These are phyloP conservation scores for Dryadula phaetusa DNA, from an alignment of 2,888 invertebrate genomes.

Conservation along the genomic window DNA sequence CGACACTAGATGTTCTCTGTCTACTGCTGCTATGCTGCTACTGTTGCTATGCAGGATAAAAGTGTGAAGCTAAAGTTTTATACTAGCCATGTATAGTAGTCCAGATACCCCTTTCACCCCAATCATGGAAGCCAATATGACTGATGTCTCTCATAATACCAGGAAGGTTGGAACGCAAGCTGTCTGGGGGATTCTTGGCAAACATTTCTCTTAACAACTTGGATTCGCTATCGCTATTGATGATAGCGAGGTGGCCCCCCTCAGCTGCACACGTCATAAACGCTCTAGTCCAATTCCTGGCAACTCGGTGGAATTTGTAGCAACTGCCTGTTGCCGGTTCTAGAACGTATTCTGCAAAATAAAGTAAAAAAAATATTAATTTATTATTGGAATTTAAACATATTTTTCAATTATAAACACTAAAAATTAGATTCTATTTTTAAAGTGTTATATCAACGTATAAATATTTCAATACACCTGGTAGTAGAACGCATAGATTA, in stretches of 20 bases:
- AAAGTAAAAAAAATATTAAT: not conserved
- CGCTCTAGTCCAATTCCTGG: conserved; percentile 49
- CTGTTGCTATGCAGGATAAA: too few species aligned
- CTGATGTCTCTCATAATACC: conserved; percentile 42
- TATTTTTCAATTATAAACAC: not conserved
- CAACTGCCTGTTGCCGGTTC: conserved; percentile 47
- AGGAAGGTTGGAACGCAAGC: conserved; percentile 18
- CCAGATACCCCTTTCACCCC: conserved; percentile 49
- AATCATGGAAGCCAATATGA: conserved; percentile 52
- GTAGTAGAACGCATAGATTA: too few species aligned
- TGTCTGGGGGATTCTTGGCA: conserved; percentile 36
- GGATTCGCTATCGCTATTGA: conserved; percentile 50
- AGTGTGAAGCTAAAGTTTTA: too few species aligned
- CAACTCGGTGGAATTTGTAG: conserved; percentile 50
- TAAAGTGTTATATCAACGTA: too few species aligned
- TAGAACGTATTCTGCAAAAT: conserved; percentile 41
- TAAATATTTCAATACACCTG: too few species aligned
- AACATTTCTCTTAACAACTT: conserved; percentile 48
- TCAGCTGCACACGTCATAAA: conserved; percentile 51
- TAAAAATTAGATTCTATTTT: too few species aligned
- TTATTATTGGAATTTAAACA: not conserved
- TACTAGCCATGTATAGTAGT: conserved; percentile 53
- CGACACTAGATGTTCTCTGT: too few species aligned
- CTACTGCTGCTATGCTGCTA: too few species aligned
- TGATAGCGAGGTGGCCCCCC: conserved; percentile 48